Conservation (phyloP, 1,140 invertebrate species). For the Tetraneura akinire region DNA sequence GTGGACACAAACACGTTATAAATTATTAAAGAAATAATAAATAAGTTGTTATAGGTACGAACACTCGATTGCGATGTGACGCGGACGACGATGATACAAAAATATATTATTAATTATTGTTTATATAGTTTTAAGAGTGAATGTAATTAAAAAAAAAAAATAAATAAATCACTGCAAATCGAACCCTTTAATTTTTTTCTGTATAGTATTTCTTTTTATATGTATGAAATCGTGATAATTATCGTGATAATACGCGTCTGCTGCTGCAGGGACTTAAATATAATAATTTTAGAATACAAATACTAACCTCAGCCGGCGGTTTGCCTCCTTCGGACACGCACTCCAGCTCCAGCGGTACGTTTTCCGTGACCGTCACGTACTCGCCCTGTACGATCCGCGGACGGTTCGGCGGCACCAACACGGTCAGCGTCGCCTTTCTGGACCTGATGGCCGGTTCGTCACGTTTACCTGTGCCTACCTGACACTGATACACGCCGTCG, state of each 20-base stretch:
- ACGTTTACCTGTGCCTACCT: constrained; percentile 73
- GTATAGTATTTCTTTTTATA: too few relatives aligned
- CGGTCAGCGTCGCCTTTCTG: constrained; percentile 78
- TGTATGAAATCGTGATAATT: too few relatives aligned
- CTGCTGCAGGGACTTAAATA: not conserved
- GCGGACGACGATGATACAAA: too few relatives aligned
- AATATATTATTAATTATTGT: too few relatives aligned
- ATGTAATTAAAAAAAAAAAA: too few relatives aligned
- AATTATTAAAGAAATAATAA: too few relatives aligned
- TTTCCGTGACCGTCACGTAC: constrained; percentile 80
- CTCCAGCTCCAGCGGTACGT: constrained; percentile 83
- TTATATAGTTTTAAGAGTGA: too few relatives aligned
- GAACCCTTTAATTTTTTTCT: too few relatives aligned
- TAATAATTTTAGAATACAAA: not conserved
- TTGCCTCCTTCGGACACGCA: constrained; percentile 88
- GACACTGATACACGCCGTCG: constrained; percentile 88
- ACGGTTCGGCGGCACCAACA: constrained; percentile 84
- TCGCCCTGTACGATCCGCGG: constrained; percentile 85
- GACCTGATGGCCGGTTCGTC: constrained; percentile 79
- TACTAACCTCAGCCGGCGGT: constrained; percentile 83
- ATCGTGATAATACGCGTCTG: not conserved
- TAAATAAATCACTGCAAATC: too few relatives aligned
- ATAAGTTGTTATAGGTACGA: too few relatives aligned
- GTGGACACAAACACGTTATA: too few relatives aligned
- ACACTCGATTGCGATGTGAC: too few relatives aligned